phyloP scores from a whole-genome alignment of 2,888 invertebrate genomes.

The Apamea sordens region DNA sequence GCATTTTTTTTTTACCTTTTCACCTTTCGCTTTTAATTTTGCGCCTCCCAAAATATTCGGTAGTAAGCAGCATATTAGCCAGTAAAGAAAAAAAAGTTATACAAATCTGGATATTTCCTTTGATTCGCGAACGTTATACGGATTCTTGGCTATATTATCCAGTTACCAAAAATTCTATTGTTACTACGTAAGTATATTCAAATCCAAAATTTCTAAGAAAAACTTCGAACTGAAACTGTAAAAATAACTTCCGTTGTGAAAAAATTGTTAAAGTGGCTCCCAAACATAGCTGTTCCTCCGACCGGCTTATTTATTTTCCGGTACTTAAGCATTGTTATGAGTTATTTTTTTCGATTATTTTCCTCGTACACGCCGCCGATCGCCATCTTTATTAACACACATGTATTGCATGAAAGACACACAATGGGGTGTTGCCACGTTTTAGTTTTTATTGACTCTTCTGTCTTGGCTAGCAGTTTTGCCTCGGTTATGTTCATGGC shows the following conservation, averaged over 20 bases:
- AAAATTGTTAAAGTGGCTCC: slow-evolving; percentile 44
- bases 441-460: slow-evolving; percentile 34
- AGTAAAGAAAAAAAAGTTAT: neutral
- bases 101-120: neutral
- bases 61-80: neutral
- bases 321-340: slow-evolving; percentile 59
- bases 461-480: neutral
- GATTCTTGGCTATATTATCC: neutral
- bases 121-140: neutral
- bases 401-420: slow-evolving; percentile 22
- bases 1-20: neutral
- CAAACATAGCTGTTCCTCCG: slow-evolving; percentile 33
- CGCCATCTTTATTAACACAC: slow-evolving; percentile 44
- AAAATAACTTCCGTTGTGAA: slow-evolving; percentile 40
- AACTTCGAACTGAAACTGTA: slow-evolving; percentile 35
- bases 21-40: neutral
- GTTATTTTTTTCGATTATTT: slow-evolving; percentile 57
- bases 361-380: slow-evolving; percentile 47
- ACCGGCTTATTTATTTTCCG: slow-evolving; percentile 62
- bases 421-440: slow-evolving; percentile 34
- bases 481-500: neutral
- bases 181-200: neutral
- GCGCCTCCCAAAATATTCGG: neutral
- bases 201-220: neutral
- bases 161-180: neutral